A percentile compares a stretch with the other conserved stretches of the same genome.
Conservation (phyloP, 2,797 vertebrate genomes). For the Danionella dracula region DNA sequence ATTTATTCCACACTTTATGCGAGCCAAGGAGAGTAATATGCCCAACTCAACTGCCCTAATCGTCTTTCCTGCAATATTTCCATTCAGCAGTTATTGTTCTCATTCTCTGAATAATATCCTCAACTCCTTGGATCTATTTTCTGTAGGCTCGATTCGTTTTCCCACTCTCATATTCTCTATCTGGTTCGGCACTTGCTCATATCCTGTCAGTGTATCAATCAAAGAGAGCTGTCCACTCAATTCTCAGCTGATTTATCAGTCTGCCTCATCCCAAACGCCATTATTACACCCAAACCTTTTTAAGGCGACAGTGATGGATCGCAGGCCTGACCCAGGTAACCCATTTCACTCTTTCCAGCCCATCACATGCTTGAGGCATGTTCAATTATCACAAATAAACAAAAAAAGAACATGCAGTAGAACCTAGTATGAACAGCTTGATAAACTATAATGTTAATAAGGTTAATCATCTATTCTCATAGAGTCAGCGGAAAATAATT, state of each 20-base stretch:
- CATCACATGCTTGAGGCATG: background rate
- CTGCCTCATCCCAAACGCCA: conserved; percentile 78
- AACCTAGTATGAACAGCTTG: background rate
- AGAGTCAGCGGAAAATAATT: too few relatives aligned
- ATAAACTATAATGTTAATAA: background rate
- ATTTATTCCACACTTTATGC: conserved; percentile 34
- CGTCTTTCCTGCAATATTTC: conserved; percentile 85
- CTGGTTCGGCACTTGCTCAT: conserved; percentile 77
- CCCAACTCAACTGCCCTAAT: conserved; percentile 81
- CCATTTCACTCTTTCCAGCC: conserved; percentile 78
- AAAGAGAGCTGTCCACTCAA: conserved; percentile 98
- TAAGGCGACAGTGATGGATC: conserved; percentile 92
- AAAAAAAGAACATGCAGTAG: background rate
- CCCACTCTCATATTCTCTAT: conserved; percentile 77
- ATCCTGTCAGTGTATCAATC: conserved; percentile 98
- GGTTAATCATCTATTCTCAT: background rate
- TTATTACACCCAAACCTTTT: conserved; percentile 92
- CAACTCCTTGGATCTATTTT: conserved; percentile 73
- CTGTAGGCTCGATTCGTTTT: conserved; percentile 5
- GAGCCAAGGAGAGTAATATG: conserved; percentile 57
- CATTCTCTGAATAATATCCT: conserved; percentile 95
- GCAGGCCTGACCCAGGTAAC: conserved; percentile 80
- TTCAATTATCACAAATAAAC: background rate
- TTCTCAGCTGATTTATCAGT: conserved; percentile 98
- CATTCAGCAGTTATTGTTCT: conserved; percentile 86